Conservation (phyloP, 2,888 invertebrate species). For the Allacma fusca region DNA sequence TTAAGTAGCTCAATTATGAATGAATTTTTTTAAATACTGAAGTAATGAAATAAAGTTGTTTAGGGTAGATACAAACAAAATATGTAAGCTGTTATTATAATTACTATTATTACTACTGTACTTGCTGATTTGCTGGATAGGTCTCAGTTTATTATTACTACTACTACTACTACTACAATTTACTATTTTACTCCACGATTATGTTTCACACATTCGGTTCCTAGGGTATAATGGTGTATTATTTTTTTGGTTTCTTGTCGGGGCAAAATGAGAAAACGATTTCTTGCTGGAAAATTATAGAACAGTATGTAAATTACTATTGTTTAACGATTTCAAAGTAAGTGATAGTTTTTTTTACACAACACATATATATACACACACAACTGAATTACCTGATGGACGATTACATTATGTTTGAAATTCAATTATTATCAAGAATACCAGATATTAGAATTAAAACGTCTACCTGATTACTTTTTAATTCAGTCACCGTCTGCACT, state of each 20-base stretch:
- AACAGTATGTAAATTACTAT: slow-evolving; percentile 6
- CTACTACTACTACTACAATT: neutral
- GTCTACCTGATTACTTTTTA: slow-evolving; percentile 35
- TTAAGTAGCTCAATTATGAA: slow-evolving; percentile 43
- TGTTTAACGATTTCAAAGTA: slow-evolving; percentile 10
- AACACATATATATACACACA: slow-evolving; percentile 17
- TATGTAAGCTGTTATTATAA: slow-evolving; percentile 20
- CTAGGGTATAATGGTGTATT: no score
- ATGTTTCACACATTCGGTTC: slow-evolving; percentile 31
- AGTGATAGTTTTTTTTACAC: slow-evolving; percentile 22
- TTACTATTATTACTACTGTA: slow-evolving; percentile 7
- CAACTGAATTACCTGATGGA: slow-evolving; percentile 26
- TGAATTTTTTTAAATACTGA: slow-evolving; percentile 38
- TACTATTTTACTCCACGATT: slow-evolving; percentile 22
- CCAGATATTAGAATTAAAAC: slow-evolving; percentile 30
- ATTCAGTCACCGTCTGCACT: slow-evolving; percentile 12
- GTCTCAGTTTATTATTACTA: slow-evolving; percentile 22
- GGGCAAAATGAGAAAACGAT: no score
- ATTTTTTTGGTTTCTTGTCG: no score
- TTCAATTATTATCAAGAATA: slow-evolving; percentile 14
- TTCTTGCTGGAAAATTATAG: no score
- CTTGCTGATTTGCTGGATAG: slow-evolving; percentile 32
- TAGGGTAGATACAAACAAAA: slow-evolving; percentile 32
- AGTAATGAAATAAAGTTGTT: slow-evolving; percentile 37
- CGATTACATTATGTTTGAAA: slow-evolving; percentile 9